phyloP scores from a whole-genome alignment of 2,888 invertebrate species.

The Temnothorax unifasciatus region DNA sequence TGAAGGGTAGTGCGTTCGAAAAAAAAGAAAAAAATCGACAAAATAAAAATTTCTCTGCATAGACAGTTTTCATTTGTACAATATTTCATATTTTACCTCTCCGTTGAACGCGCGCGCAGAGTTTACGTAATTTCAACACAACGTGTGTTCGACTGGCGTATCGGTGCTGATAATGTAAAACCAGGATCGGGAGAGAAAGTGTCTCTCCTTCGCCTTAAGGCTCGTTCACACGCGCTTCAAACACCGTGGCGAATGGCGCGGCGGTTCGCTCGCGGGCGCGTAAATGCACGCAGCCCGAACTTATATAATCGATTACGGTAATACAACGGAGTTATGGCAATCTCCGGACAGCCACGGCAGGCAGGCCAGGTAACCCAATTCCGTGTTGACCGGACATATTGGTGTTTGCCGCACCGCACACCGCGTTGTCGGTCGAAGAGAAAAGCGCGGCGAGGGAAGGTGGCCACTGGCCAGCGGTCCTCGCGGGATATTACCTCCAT shows the following conservation, averaged over 20 bases:
- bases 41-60: background rate
- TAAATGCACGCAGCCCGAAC: conserved; percentile 59
- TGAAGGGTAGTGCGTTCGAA: background rate
- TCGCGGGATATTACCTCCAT: conserved; percentile 40
- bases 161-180: conserved; percentile 43
- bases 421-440: conserved; percentile 20
- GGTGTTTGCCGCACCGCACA: conserved; percentile 17
- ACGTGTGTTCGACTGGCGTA: background rate
- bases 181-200: conserved; percentile 65
- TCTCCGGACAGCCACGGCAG: conserved; percentile 49
- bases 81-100: conserved; percentile 6
- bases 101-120: background rate
- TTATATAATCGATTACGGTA: conserved; percentile 69
- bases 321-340: conserved; percentile 64
- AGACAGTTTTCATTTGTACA: background rate
- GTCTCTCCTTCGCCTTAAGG: conserved; percentile 66
- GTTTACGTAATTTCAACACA: conserved; percentile 41
- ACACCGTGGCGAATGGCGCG: conserved; percentile 40
- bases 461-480: background rate
- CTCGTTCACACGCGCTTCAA: conserved; percentile 60
- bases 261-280: conserved; percentile 47
- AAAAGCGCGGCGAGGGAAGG: conserved; percentile 31
- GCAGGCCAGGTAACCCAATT: conserved; percentile 64
- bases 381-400: conserved; percentile 60
- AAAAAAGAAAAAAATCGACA: background rate